Evolutionary conservation across 2,888 invertebrate genomes (phyloP).

Genomic region (Cataglyphis altisquamis): DNA sequence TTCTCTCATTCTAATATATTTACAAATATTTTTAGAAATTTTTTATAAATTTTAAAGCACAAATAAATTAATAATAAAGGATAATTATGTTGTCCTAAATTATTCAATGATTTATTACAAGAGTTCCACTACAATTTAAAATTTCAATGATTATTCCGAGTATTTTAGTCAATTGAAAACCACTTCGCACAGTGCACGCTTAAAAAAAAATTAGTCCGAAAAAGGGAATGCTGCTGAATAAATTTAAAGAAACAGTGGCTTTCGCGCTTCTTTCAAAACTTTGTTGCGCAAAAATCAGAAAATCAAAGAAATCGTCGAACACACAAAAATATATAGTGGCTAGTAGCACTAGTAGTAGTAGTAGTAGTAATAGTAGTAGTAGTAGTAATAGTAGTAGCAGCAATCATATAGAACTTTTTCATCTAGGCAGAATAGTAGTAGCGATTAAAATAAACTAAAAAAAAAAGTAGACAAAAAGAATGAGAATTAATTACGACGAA

Average conservation of each 20-base stretch:
- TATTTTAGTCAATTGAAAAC: neutral
- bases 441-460: conserved; percentile 82
- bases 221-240: neutral
- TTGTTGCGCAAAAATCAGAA: conserved; percentile 37
- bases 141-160: neutral
- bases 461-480: conserved; percentile 78
- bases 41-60: neutral
- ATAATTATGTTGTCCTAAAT: neutral
- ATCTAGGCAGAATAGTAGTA: conserved; percentile 79
- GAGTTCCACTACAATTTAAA: neutral
- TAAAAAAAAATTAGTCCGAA: neutral
- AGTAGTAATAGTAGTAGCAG: conserved; percentile 74
- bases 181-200: neutral
- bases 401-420: conserved; percentile 75
- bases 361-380: conserved; percentile 74
- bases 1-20: neutral
- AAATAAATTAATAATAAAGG: neutral
- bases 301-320: conserved; percentile 79
- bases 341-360: conserved; percentile 72
- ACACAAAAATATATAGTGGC: conserved; percentile 79
- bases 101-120: neutral
- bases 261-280: conserved; percentile 10
- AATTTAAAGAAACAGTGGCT: neutral
- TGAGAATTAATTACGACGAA: conserved; percentile 81
- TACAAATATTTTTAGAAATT: neutral